Base-by-base conservation (phyloP, 2,888 invertebrate genomes). In the Apoderus coryli region DNA sequence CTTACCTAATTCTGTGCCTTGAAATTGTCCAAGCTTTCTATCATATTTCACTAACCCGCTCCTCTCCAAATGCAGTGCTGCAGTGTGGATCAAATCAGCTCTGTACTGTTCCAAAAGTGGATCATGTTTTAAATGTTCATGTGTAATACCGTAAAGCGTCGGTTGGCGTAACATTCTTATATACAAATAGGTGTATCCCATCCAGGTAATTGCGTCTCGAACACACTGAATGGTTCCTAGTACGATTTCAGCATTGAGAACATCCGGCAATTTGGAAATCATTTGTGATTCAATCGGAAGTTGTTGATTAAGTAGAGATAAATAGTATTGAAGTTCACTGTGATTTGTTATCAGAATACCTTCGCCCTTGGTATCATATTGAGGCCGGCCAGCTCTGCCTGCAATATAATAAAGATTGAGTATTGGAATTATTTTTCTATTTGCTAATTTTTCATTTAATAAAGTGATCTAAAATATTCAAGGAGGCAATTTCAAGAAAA, bases 311-410 rank as follows among this genome's bases (percentile, higher is more conserved):
- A 98, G 68, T 10, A 99, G 65, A 0, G 95, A 96, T 12, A 98
- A 64, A 60, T 99, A 99, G 60, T 93, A 99, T 49, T 96, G 95
- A 5, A 99, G 70, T 59, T 98, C 98, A 38, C 89, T 89, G 62
- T 99, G 96, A 57, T 98, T 96, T 0, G 98, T 98, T 31, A 98
- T 93, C 16, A 99, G 69, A 48, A 98, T 95, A 34, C 98, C 75
- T 59, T 89, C 86, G 35, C 92, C 98, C 61, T 95, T 92, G 0
- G 89, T 90, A 53, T 98, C 98, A 57, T 95, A 98, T 63, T 95
- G 93, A 1, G 98, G 98, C 11, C 98, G 70, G 35, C 98, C 98
- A 27, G 98, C 98, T 46, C 98, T 67, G 25, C 39, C 38, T 37
- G 22, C n/a, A n/a, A n/a, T n/a, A n/a, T n/a, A n/a, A n/a, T n/a